Conservation (phyloP, 2,113 vertebrate genomes). For the Isichthys henryi region DNA sequence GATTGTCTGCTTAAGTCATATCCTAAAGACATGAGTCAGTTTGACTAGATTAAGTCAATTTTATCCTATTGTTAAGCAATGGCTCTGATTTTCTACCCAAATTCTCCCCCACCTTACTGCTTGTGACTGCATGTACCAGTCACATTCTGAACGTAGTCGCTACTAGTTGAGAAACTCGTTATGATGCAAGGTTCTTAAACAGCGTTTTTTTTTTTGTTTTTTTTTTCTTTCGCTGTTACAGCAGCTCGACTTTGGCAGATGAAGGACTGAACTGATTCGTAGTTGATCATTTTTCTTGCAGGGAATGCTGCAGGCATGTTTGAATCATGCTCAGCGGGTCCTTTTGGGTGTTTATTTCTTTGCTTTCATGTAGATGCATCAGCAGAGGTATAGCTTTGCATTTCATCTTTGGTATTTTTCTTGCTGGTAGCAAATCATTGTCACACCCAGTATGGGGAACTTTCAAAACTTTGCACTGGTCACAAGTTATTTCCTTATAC, state of each 20-base stretch:
- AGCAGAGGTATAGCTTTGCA: neutral
- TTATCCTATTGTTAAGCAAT: constrained; percentile 11
- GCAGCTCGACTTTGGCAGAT: neutral
- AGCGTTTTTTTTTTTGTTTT: neutral
- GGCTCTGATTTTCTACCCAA: neutral
- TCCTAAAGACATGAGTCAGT: neutral
- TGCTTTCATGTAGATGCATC: neutral
- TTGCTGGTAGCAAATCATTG: constrained; percentile 1
- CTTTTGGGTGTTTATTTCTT: neutral
- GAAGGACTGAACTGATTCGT: neutral
- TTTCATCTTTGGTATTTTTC: neutral
- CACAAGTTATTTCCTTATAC: neutral
- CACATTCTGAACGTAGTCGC: neutral
- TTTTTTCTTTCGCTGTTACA: neutral
- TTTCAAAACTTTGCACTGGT: neutral
- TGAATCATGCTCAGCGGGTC: neutral
- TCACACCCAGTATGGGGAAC: neutral
- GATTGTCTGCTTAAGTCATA: neutral
- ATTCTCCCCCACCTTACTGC: neutral
- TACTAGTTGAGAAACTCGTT: constrained; percentile 1
- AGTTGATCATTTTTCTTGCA: neutral
- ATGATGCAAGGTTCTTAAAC: neutral
- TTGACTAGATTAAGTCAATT: neutral
- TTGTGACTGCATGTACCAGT: neutral
- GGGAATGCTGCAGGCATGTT: neutral